phyloP scores from a whole-genome alignment of 2,113 vertebrate genomes.

The Corydoras sp. region DNA sequence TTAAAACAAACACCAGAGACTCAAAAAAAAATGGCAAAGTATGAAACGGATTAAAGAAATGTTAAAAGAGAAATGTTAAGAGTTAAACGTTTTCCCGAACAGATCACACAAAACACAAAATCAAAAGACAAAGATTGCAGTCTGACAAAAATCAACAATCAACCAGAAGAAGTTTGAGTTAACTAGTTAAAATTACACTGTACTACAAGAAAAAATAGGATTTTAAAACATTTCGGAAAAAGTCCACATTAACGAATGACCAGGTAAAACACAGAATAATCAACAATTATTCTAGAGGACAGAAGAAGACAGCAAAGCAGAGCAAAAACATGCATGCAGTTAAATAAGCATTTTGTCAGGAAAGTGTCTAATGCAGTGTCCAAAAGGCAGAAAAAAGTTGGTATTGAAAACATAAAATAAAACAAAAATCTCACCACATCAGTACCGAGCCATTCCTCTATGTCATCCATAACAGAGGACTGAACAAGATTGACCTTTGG shows the following conservation, averaged over 20 bases:
- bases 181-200: too few relatives aligned
- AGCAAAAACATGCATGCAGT: slow-evolving; percentile 28
- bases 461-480: slow-evolving; percentile 99
- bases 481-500: slow-evolving; percentile 83
- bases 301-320: slow-evolving; percentile 2
- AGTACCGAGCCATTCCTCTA: slow-evolving; percentile 98
- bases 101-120: not conserved
- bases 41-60: not conserved
- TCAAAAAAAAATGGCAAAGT: not conserved
- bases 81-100: not conserved
- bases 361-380: slow-evolving; percentile 11
- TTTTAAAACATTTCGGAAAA: too few relatives aligned
- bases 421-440: slow-evolving; percentile 93
- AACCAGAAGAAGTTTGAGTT: too few relatives aligned
- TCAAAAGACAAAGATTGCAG: too few relatives aligned
- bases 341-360: slow-evolving; percentile 13
- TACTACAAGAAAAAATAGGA: too few relatives aligned
- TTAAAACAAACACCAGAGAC: not conserved
- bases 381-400: slow-evolving; percentile 16
- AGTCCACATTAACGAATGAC: too few relatives aligned
- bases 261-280: not conserved
- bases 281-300: slow-evolving; percentile 2
- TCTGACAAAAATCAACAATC: too few relatives aligned
- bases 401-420: slow-evolving; percentile 60
- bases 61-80: too few relatives aligned